Percentiles rank a stretch among this genome's conserved stretches.
Conservation (phyloP, 2,797 vertebrate genomes). For the Trachops cirrhosus region DNA sequence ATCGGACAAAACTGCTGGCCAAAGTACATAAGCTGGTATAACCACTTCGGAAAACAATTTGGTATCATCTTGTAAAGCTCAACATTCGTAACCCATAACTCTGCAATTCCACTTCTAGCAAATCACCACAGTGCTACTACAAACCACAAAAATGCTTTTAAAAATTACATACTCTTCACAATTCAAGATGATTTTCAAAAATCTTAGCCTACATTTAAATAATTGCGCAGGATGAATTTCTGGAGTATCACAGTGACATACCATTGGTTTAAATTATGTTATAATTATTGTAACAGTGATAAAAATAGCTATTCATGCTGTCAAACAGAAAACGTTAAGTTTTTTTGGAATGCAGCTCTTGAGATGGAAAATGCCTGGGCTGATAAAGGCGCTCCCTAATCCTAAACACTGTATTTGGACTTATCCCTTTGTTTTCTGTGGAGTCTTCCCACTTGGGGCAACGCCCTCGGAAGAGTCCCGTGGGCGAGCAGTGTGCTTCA, state of each 20-base stretch:
- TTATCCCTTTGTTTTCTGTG: neutral
- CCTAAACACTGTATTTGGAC: neutral
- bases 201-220: neutral
- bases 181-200: neutral
- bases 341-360: neutral
- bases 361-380: neutral
- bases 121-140: neutral
- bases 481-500: neutral
- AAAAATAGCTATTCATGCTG: neutral
- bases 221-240: slow-evolving; percentile 10
- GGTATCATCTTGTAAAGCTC: neutral
- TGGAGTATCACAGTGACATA: neutral
- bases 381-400: neutral
- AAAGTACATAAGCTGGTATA: neutral
- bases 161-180: neutral
- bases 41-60: slow-evolving; percentile 1
- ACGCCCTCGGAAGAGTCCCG: neutral
- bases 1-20: neutral
- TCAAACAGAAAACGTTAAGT: slow-evolving; percentile 19
- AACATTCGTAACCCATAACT: neutral
- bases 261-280: neutral
- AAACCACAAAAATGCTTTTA: slow-evolving; percentile 23
- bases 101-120: neutral
- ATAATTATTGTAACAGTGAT: neutral
- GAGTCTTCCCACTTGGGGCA: neutral